Evolutionary conservation across 2,113 vertebrate genomes (phyloP).

Genomic region (Dicrurus megarhynchus): DNA sequence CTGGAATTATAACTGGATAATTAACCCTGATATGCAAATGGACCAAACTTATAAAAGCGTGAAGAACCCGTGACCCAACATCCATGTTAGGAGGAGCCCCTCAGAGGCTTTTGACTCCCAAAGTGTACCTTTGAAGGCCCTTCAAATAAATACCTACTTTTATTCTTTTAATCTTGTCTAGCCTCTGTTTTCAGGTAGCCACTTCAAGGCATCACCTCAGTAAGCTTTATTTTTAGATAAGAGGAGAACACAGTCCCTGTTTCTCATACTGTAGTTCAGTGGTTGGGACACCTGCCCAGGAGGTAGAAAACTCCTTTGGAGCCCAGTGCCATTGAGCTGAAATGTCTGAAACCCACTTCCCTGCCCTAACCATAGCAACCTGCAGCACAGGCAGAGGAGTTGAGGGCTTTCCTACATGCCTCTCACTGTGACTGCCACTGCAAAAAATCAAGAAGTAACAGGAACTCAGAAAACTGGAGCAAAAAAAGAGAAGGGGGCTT

Average conservation of each 20-base stretch:
- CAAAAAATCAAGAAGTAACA: neutral
- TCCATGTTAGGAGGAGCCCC: too few relatives aligned
- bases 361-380: neutral
- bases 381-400: neutral
- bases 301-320: slow-evolving; percentile 9
- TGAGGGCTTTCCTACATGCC: neutral
- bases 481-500: neutral
- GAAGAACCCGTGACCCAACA: too few relatives aligned
- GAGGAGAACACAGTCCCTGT: neutral
- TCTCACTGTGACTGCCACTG: neutral
- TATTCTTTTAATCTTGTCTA: too few relatives aligned
- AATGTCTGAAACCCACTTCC: neutral
- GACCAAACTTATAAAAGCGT: too few relatives aligned
- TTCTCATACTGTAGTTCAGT: neutral
- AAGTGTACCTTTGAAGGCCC: too few relatives aligned
- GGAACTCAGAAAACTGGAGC: neutral
- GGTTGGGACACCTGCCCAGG: slow-evolving; percentile 3
- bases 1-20: too few relatives aligned
- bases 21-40: too few relatives aligned
- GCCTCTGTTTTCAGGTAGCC: too few relatives aligned
- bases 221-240: slow-evolving; percentile 17
- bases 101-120: too few relatives aligned
- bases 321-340: neutral
- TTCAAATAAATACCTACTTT: too few relatives aligned
- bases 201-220: neutral